phyloP scores from a whole-genome alignment of 2,113 vertebrate genomes.

The Ondatra zibethicus region DNA sequence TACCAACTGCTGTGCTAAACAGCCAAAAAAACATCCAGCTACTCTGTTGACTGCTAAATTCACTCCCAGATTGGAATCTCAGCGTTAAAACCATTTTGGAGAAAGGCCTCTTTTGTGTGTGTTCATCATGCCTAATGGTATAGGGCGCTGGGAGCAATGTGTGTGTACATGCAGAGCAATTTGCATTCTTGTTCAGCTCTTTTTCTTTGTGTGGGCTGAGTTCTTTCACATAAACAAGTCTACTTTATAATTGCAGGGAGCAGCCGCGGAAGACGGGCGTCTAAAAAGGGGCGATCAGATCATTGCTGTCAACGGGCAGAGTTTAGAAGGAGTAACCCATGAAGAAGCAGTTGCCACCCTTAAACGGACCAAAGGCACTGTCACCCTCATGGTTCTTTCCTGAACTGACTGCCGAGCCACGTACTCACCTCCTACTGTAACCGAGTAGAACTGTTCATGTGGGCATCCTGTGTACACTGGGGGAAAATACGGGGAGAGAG shows the following conservation, averaged over 20 bases:
- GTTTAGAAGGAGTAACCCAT: constrained; percentile 96
- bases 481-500: constrained; percentile 2
- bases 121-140: constrained; percentile 16
- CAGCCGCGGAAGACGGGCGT: constrained; percentile 96
- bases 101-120: constrained; percentile 40
- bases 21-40: constrained; percentile 50
- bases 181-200: constrained; percentile 1
- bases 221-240: constrained; percentile 1
- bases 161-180: neutral
- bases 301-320: constrained; percentile 96
- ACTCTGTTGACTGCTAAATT: constrained; percentile 48
- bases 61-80: constrained; percentile 46
- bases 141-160: neutral
- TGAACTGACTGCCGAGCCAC: constrained; percentile 78
- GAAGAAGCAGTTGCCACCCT: constrained; percentile 97
- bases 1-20: constrained; percentile 55
- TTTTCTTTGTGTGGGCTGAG: neutral
- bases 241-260: constrained; percentile 90
- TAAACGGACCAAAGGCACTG: constrained; percentile 96
- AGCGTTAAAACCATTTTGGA: constrained; percentile 24
- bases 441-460: constrained; percentile 43
- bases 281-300: constrained; percentile 98
- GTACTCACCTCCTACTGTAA: constrained; percentile 29
- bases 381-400: constrained; percentile 95
- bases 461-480: constrained; percentile 29